Conservation (phyloP, 2,113 vertebrate genomes). For the Asarcornis scutulata region DNA sequence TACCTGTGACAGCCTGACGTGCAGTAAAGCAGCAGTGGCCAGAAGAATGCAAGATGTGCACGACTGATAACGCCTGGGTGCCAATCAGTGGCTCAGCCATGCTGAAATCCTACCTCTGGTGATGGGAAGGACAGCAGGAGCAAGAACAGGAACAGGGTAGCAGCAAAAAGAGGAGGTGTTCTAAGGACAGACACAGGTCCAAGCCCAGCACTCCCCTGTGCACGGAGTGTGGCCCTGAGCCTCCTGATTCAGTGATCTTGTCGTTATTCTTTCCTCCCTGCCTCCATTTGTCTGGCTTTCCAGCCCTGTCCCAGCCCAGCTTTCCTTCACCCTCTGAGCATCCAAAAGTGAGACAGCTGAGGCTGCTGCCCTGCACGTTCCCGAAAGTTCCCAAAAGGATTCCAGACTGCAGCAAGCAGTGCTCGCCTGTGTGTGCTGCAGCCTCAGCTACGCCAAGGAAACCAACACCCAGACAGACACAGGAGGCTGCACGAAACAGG, state of each 20-base stretch:
- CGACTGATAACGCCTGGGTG: neutral
- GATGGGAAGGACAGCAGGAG: neutral
- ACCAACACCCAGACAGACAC: rapidly evolving
- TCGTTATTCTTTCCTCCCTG: neutral
- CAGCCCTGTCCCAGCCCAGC: neutral
- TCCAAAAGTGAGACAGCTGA: neutral
- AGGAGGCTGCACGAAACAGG: neutral
- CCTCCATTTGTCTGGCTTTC: neutral
- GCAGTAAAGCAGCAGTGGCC: neutral
- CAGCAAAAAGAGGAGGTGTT: neutral
- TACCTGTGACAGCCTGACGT: neutral
- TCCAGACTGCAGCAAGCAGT: neutral
- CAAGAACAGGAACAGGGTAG: neutral
- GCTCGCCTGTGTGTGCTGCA: neutral
- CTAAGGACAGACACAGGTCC: neutral
- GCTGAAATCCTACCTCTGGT: neutral
- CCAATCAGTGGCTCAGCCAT: neutral
- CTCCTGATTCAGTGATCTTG: neutral
- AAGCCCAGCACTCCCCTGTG: neutral
- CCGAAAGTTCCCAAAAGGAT: neutral
- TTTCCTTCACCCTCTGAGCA: neutral
- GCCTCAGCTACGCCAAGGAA: neutral
- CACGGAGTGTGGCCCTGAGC: neutral
- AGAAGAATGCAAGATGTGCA: neutral
- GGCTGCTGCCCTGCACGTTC: neutral